These are phyloP conservation scores for Mormyrus hasselquistii DNA, from an alignment of 2,797 vertebrate species.

Conservation along the genomic window DNA sequence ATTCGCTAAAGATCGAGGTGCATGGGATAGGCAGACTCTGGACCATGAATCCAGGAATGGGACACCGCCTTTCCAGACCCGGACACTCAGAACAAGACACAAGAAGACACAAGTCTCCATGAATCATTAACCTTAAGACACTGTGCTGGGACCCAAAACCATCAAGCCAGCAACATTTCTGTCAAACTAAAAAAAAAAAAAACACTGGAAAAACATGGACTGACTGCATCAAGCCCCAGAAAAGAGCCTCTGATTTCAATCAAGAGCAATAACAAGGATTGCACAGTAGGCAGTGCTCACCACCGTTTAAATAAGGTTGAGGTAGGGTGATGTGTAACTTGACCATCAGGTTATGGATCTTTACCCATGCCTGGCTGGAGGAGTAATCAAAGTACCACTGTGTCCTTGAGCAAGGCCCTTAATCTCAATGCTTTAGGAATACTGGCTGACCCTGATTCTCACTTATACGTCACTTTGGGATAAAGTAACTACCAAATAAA, in stretches of 20 bases:
- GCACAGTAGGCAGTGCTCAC: neutral
- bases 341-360: neutral
- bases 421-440: neutral
- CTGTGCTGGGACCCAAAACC: neutral
- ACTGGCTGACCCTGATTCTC: neutral
- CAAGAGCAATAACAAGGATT: neutral
- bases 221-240: neutral
- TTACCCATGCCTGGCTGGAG: neutral
- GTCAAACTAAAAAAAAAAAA: neutral
- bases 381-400: neutral
- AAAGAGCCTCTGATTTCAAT: neutral
- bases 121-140: neutral
- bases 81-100: neutral
- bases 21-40: neutral
- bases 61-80: neutral
- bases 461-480: neutral
- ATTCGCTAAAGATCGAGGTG: neutral
- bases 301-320: neutral
- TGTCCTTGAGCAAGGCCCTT: neutral
- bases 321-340: neutral
- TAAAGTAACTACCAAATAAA: neutral
- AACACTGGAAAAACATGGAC: neutral
- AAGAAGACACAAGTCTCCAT: neutral
- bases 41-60: neutral
- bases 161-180: neutral